Evolutionary conservation across 2,113 vertebrate genomes (phyloP), one percentile per base, ranked within the genome.

Genomic region (Sarotherodon lohbergeri): DNA sequence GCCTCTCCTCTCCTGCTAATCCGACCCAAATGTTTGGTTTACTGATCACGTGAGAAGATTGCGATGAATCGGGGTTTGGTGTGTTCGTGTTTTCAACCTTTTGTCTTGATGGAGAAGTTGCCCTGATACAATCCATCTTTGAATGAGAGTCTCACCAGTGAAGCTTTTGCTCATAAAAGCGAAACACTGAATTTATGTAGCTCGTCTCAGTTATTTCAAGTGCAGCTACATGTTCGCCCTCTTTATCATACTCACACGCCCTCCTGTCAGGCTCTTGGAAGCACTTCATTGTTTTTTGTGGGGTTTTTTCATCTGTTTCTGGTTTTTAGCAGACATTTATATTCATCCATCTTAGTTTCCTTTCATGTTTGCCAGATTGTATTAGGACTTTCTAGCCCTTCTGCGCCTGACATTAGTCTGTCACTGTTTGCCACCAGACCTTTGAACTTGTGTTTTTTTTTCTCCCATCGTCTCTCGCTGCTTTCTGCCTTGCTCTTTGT

Each of bases 1-100:
- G 16, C 59, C 86, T 78, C 41, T 80, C 73, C 82, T 81, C 80
- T 80, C 19, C 76, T 55, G 57, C 39, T 85, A 83, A 92, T 90
- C 90, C 86, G 1, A 71, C 24, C 29, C 48, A 22, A 50, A 76
- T 32, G 43, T 50, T 76, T 50, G 16, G 43, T 76, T 76, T 3
- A 0, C 14, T 10, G n/a, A 73, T 46, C 66, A 46, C 9, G 1
- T 27, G 41, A 73, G 14, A 46, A 16, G 66, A 27, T 46, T 9
- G 71, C 12, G 4, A 24, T 29, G 14, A 29, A 0, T 29, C 1
- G 4, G 22, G 12, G 3, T 48, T 76, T 17, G 0, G 14, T 46
- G 39, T 1, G 66, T 71, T 22, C 1, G n/a, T 14, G n/a, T 24
- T 43, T 43, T 71, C n/a, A 73, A 22, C 36, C 1, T 8, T 27